These are phyloP conservation scores for Rousettus madagascariensis DNA, from an alignment of 2,797 vertebrate genomes.

Conservation along the genomic window DNA sequence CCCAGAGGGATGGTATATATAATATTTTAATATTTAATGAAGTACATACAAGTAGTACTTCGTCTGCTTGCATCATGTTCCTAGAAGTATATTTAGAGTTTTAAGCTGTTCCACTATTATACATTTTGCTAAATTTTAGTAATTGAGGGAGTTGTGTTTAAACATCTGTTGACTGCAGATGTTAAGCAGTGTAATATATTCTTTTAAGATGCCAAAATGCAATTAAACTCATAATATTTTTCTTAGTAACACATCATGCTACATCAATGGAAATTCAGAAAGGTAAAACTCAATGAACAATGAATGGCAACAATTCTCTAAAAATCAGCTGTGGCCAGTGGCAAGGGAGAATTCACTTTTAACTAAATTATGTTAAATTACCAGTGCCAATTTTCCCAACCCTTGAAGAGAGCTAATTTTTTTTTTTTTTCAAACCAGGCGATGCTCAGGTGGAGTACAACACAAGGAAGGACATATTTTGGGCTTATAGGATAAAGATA, in stretches of 20 bases:
- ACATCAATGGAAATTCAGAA: constrained; percentile 65
- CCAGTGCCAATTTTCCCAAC: not conserved
- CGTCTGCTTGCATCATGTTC: constrained; percentile 63
- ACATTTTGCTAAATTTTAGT: constrained; percentile 77
- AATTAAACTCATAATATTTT: constrained; percentile 79
- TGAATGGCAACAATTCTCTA: constrained; percentile 59
- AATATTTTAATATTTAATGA: constrained; percentile 63
- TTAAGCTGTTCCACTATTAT: constrained; percentile 66
- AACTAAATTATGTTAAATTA: constrained; percentile 55
- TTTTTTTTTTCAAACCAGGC: not conserved
- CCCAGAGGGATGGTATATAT: not conserved
- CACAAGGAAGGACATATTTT: not conserved
- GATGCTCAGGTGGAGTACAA: not conserved
- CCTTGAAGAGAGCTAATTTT: not conserved
- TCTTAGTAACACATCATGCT: constrained; percentile 70
- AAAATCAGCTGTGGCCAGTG: not conserved
- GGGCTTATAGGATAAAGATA: not conserved
- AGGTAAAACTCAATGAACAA: constrained; percentile 63
- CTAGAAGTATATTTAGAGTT: constrained; percentile 75
- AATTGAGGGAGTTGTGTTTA: constrained; percentile 69
- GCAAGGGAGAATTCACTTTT: constrained; percentile 42
- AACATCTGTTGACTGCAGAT: constrained; percentile 81
- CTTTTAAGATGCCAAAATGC: constrained; percentile 74
- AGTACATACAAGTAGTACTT: constrained; percentile 47
- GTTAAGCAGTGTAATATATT: constrained; percentile 69